phyloP scores from a whole-genome alignment of 2,797 vertebrate species.

The Pipistrellus kuhlii region DNA sequence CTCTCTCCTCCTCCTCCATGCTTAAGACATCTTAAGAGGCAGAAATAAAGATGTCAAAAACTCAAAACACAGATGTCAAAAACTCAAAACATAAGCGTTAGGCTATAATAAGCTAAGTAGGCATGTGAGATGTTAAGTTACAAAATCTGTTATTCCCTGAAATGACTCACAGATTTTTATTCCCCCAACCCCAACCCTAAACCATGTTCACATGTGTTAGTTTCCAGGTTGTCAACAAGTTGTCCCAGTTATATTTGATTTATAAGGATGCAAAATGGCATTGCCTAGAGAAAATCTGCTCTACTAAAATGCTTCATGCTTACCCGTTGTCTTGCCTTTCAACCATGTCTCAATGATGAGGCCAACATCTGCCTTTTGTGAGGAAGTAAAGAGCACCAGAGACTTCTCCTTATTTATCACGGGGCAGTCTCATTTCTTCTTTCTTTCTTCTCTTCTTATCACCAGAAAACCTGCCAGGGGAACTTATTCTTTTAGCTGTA shows the following conservation, averaged over 20 bases:
- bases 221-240: not conserved
- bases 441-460: not conserved
- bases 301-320: accelerated
- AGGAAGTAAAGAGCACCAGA: not conserved
- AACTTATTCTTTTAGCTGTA: not conserved
- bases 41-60: not conserved
- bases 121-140: not conserved
- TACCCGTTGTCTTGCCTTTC: not conserved
- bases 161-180: not conserved
- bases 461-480: not conserved
- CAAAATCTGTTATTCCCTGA: not conserved
- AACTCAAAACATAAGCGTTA: not conserved
- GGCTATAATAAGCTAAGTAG: not conserved
- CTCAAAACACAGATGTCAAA: not conserved
- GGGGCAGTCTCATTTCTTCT: not conserved
- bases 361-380: not conserved
- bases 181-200: not conserved
- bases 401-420: not conserved
- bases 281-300: not conserved
- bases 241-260: not conserved
- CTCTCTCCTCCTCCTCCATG: not conserved
- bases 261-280: not conserved
- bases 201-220: not conserved
- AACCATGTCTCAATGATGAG: not conserved
- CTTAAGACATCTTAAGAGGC: not conserved